Evolutionary conservation across 2,888 invertebrate species (phyloP).

Genomic region (Troides aeacus): DNA sequence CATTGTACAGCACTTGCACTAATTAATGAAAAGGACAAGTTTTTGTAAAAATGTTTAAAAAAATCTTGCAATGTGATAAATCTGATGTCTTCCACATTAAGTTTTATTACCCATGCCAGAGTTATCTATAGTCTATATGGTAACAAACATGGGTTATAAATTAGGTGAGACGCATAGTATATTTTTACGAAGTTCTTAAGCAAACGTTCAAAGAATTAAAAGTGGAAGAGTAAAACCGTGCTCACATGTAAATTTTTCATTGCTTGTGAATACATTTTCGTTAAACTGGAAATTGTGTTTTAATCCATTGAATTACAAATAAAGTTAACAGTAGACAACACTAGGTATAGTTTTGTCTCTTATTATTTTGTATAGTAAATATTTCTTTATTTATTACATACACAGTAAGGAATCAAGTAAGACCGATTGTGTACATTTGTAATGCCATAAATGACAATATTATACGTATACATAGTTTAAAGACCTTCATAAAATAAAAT

Average conservation of each 20-base stretch:
- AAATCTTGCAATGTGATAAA: constrained; percentile 3
- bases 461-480: too few relatives aligned
- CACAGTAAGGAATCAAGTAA: too few relatives aligned
- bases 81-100: constrained; percentile 9
- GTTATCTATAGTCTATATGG: constrained; percentile 19
- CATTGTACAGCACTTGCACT: not conserved
- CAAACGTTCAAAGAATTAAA: constrained; percentile 23
- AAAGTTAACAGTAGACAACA: not conserved
- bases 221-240: constrained; percentile 1
- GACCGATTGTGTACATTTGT: too few relatives aligned
- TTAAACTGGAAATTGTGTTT: not conserved
- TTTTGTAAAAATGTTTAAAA: not conserved
- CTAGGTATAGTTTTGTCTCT: too few relatives aligned
- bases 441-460: too few relatives aligned
- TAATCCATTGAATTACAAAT: not conserved
- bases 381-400: too few relatives aligned
- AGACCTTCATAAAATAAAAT: too few relatives aligned
- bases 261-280: not conserved
- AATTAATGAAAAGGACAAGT: not conserved
- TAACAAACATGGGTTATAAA: constrained; percentile 21
- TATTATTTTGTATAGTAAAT: not conserved
- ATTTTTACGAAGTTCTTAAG: constrained; percentile 12
- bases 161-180: constrained; percentile 13
- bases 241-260: constrained; percentile 3
- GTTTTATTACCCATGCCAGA: constrained; percentile 10